These are phyloP conservation scores for Plagiodera versicolora DNA, from an alignment of 2,888 invertebrate species.

Conservation along the genomic window DNA sequence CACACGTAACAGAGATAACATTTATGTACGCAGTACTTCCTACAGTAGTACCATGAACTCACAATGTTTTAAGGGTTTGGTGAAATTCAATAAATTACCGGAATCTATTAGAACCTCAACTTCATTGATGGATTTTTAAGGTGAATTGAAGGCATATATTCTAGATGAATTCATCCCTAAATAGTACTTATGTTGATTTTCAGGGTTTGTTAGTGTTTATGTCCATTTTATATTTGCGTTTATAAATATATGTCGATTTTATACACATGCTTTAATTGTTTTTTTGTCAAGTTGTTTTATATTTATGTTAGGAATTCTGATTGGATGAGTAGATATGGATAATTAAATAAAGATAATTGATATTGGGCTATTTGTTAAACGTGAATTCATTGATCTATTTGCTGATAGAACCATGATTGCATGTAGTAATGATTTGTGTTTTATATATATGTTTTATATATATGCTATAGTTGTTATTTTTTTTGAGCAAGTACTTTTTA, in stretches of 20 bases:
- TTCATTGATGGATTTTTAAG: neutral
- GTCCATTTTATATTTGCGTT: neutral
- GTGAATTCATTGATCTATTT: neutral
- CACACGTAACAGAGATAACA: neutral
- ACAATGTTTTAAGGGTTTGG: neutral
- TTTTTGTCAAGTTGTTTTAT: no score
- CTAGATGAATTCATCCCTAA: neutral
- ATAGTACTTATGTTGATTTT: neutral
- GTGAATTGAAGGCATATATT: neutral
- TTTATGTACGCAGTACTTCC: slow-evolving; percentile 1
- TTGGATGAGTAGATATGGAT: no score
- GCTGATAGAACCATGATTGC: neutral
- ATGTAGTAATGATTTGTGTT: slow-evolving; percentile 1
- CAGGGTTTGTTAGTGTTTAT: neutral
- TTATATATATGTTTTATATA: no score
- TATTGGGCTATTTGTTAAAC: no score
- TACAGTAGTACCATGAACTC: neutral
- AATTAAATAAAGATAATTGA: no score
- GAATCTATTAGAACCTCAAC: neutral
- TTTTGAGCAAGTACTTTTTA: no score
- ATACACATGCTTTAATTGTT: no score
- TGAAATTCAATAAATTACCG: neutral
- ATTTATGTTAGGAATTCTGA: no score
- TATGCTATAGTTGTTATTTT: no score
- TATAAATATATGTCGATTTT: neutral